These are phyloP conservation scores for Acrocyrtus sp. DNA, from an alignment of 2,888 invertebrate genomes.

Conservation along the genomic window DNA sequence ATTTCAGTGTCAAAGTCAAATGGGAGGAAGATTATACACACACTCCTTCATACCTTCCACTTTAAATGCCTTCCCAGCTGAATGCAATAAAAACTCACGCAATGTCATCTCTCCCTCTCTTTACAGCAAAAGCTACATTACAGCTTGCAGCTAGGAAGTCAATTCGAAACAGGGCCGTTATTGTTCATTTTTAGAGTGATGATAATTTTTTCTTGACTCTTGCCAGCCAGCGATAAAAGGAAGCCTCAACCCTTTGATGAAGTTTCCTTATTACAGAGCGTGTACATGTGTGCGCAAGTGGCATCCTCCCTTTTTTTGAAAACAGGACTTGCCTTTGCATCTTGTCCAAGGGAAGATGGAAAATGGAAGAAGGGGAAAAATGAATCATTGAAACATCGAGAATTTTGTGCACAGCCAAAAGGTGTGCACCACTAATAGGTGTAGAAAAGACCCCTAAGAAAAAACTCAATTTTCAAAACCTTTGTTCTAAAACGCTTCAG, in stretches of 20 bases:
- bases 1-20: neutral
- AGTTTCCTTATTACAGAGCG: conserved; percentile 32
- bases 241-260: conserved; percentile 40
- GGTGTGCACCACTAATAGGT: conserved; percentile 1
- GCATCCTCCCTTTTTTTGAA: conserved; percentile 48
- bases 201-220: neutral
- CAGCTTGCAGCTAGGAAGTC: neutral
- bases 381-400: conserved; percentile 44
- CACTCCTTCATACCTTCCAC: neutral
- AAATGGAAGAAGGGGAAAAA: too few species aligned
- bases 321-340: conserved; percentile 45
- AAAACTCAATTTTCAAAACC: conserved; percentile 19
- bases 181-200: neutral
- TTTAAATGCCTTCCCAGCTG: neutral
- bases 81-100: neutral
- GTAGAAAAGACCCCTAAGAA: too few species aligned
- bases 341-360: conserved; percentile 44
- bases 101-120: neutral
- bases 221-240: conserved; percentile 22
- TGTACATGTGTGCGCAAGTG: conserved; percentile 19
- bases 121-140: neutral
- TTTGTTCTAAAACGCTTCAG: conserved; percentile 34
- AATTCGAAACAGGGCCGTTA: neutral
- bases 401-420: conserved; percentile 30
- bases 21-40: neutral